phyloP scores from a whole-genome alignment of 1,140 invertebrate genomes.

The Diachasmimorpha longicaudata region DNA sequence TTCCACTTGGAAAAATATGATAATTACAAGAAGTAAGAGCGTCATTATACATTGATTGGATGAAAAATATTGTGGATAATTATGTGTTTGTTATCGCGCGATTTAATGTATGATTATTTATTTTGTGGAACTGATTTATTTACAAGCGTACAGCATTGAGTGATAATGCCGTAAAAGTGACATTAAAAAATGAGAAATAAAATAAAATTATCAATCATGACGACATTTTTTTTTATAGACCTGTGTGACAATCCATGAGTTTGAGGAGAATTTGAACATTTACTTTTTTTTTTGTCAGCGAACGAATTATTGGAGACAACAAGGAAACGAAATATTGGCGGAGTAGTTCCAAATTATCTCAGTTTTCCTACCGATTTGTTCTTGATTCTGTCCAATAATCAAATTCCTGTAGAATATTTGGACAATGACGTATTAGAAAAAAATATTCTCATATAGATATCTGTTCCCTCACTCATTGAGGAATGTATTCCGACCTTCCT shows the following conservation, averaged over 20 bases:
- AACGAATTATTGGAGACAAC: background rate
- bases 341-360: background rate
- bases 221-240: background rate
- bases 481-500: background rate
- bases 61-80: background rate
- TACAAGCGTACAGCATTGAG: background rate
- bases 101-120: conserved; percentile 9
- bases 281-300: background rate
- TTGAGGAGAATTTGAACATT: background rate
- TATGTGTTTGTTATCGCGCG: conserved; percentile 5
- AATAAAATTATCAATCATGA: background rate
- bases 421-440: background rate
- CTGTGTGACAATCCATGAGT: background rate
- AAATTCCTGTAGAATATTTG: background rate
- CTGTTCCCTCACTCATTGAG: background rate
- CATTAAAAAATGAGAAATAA: background rate
- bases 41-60: background rate
- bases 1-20: background rate
- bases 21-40: background rate
- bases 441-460: background rate
- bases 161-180: background rate
- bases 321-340: background rate
- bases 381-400: background rate
- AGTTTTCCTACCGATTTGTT: background rate
- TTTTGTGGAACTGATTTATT: conserved; percentile 4